Conservation (phyloP, 2,113 vertebrate species). For the Clarias gariepinus region DNA sequence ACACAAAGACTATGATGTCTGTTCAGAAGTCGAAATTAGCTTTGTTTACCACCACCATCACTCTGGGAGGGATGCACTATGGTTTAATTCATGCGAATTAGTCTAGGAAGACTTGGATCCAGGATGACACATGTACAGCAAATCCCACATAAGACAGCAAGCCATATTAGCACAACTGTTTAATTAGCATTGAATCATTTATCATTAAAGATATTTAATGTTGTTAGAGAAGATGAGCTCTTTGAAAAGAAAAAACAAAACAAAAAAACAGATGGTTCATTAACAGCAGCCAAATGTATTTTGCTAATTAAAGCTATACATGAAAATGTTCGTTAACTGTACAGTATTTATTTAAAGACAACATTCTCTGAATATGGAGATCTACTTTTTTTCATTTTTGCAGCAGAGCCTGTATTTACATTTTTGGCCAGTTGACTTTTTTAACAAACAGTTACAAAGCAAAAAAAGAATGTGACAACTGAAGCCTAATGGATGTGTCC, state of each 20-base stretch:
- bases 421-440: not conserved
- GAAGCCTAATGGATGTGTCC: not conserved
- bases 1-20: not conserved
- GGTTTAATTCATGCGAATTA: not conserved
- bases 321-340: not conserved
- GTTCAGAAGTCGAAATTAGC: not conserved
- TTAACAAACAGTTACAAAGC: not conserved
- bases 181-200: conserved; percentile 16
- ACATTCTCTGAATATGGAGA: not conserved
- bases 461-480: not conserved
- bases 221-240: not conserved
- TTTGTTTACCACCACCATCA: not conserved
- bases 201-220: conserved; percentile 10
- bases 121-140: not conserved
- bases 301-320: not conserved
- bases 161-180: not conserved
- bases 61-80: not conserved
- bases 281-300: conserved; percentile 24
- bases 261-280: conserved; percentile 14
- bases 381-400: not conserved
- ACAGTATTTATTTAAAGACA: not conserved
- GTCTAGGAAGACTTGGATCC: not conserved
- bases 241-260: not conserved
- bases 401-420: not conserved
- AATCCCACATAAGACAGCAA: conserved; percentile 6